Evolutionary conservation across 1,140 invertebrate species (phyloP), one percentile per base, ranked within the genome.

Genomic region (Polypedilum vanderplanki): DNA sequence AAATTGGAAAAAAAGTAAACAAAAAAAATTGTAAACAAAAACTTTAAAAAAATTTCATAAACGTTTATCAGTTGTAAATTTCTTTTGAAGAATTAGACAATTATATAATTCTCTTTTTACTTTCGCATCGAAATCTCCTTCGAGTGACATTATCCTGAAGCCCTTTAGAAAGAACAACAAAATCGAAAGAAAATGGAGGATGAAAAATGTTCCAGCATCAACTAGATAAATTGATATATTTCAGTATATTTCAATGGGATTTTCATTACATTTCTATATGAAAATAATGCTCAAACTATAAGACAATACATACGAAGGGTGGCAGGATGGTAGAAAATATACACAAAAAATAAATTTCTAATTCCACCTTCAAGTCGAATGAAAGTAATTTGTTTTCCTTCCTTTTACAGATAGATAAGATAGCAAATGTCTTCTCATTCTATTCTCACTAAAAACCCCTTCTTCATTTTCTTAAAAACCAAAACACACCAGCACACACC

Each of bases 201-300:
- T 70, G 65, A 70, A 70, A 70, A 70, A 70, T 70, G 18, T 20
- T 70, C 20, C 10, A 18, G 18, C 65, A 70, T 70, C 65, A 70
- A 70, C 17, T 70, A 70, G 65, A 70, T 70, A 70, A 70, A 70
- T 70, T 70, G 65, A 70, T 70, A 70, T 70, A n/a, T 70, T 70
- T 70, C 17, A 7, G 20, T 70, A 18, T 70, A 18, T 70, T 70
- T 70, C 65, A 70, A 70, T 70, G 65, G 65, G 65, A 22, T 70
- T 70, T 70, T 22, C 17, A 70, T 8, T 20, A 3, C 17, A 17
- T 67, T n/a, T 70, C 5, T 33, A 33, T 33, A 33, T 33, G 24
- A n/a, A n/a, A n/a, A n/a, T n/a, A n/a, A 33, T 33, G 24, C 24
- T 33, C 24, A 33, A 33, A 33, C 24, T 33, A 57, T 3, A 57